phyloP scores from a whole-genome alignment of 2,113 vertebrate genomes.

The Casuarius casuarius region DNA sequence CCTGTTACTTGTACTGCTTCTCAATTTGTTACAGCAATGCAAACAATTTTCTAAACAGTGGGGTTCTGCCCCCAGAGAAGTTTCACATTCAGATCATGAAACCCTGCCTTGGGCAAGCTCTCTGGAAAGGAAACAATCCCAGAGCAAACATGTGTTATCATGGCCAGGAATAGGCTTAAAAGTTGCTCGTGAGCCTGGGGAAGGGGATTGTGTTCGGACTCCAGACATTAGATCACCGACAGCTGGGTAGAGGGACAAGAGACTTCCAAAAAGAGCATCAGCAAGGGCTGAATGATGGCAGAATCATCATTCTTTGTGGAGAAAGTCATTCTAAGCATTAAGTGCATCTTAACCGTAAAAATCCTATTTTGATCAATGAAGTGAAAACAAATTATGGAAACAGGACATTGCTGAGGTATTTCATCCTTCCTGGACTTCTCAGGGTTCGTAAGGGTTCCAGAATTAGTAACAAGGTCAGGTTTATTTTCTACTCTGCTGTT shows the following conservation, averaged over 20 bases:
- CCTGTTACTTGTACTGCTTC: neutral
- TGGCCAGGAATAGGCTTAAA: neutral
- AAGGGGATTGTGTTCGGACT: neutral
- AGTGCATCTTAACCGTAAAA: neutral
- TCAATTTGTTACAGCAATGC: neutral
- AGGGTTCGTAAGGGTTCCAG: neutral
- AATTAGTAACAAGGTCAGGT: fast-evolving
- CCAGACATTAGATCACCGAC: neutral
- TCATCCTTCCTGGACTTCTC: neutral
- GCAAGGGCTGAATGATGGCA: neutral
- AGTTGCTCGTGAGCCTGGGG: neutral
- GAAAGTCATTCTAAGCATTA: neutral
- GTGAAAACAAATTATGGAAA: neutral
- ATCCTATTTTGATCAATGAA: neutral
- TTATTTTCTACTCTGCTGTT: neutral
- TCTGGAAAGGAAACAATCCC: neutral
- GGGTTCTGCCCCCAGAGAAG: neutral
- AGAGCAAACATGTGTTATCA: fast-evolving
- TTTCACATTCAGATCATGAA: neutral
- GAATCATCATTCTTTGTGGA: neutral
- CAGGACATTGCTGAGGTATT: neutral
- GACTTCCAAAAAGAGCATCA: neutral
- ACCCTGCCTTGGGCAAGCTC: neutral
- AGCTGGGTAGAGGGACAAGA: neutral
- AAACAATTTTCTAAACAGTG: fast-evolving